Conservation (phyloP, 2,797 vertebrate species). For the Anguilla anguilla region DNA sequence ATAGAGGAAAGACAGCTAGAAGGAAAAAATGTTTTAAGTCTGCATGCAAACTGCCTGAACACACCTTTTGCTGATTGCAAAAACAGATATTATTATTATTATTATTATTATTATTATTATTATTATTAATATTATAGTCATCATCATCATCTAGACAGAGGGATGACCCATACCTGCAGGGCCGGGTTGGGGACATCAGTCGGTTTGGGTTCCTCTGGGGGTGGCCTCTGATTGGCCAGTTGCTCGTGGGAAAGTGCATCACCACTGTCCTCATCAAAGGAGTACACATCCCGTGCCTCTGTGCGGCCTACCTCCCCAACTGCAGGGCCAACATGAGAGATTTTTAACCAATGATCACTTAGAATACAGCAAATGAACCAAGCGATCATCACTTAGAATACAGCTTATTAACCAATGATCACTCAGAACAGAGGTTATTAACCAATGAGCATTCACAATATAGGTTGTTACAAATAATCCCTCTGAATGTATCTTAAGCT, state of each 20-base stretch:
- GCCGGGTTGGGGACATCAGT: conserved; percentile 71
- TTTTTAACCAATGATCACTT: not conserved
- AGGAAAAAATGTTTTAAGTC: too few species aligned
- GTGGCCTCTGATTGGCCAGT: conserved; percentile 79
- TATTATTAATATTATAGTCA: not conserved
- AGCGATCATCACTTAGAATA: not conserved
- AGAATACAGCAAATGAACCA: not conserved
- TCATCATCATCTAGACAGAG: not conserved
- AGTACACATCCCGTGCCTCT: conserved; percentile 81
- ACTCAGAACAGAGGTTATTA: not conserved
- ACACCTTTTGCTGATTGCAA: too few species aligned
- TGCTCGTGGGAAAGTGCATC: conserved; percentile 85
- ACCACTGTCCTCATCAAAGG: conserved; percentile 91
- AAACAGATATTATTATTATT: too few species aligned
- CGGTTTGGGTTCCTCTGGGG: conserved; percentile 76
- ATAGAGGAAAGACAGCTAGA: too few species aligned
- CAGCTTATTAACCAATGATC: not conserved
- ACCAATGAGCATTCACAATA: too few species aligned
- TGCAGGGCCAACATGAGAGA: conserved; percentile 39
- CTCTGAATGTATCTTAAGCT: too few species aligned
- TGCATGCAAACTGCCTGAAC: too few species aligned
- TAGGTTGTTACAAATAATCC: too few species aligned
- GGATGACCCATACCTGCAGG: conserved; percentile 73
- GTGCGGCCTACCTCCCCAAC: conserved; percentile 70
- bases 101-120: too few species aligned